Base-by-base conservation (phyloP, 1,140 invertebrate species). In the Bombus cullumanus region DNA sequence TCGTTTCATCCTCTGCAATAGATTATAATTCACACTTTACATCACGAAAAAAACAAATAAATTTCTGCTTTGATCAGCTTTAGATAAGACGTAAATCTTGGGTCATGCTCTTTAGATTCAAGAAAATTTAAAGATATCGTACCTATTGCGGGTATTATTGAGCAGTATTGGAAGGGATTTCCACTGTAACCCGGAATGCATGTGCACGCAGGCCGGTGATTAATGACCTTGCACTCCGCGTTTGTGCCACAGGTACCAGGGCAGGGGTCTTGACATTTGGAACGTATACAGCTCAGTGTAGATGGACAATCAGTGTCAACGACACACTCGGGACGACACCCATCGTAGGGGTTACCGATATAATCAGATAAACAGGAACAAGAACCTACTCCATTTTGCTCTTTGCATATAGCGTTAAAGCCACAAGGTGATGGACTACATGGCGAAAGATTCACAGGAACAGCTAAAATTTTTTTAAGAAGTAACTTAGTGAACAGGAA, bases 361-460 rank as follows among this genome's bases (percentile, higher is more conserved):
- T 97, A 98, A 84, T 97, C 96, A 47, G 43, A 0, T 0, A 0
- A 0, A 2, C 98, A 98, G 39, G 96, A 96, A 92, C 96, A 97
- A 8, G 94, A 92, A 18, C 94, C 94, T 22, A 94, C 89, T 57
- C 95, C 91, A 88, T 95, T 94, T 62, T 93, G 93, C 86, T 95
- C 94, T 75, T 94, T 82, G 91, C 96, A 96, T 83, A 95, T 72
- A 68, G 96, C 92, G 92, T 97, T 95, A 43, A 96, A 62, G 77
- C 96, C 95, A 92, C 98, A 98, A 0, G 97, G 97, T 86, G 97
- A 97, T 53, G 97, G 97, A 91, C 96, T 95, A 93, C 98, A 98
- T 3, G 97, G 97, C 93, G 98, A 96, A 1, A 82, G 71, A n/a
- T 74, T 47, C 0, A 74, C 31, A 0, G 80, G 71, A 1, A 82